These are phyloP conservation scores for Spheniscus mendiculus DNA, from an alignment of 2,113 vertebrate species.

Conservation along the genomic window DNA sequence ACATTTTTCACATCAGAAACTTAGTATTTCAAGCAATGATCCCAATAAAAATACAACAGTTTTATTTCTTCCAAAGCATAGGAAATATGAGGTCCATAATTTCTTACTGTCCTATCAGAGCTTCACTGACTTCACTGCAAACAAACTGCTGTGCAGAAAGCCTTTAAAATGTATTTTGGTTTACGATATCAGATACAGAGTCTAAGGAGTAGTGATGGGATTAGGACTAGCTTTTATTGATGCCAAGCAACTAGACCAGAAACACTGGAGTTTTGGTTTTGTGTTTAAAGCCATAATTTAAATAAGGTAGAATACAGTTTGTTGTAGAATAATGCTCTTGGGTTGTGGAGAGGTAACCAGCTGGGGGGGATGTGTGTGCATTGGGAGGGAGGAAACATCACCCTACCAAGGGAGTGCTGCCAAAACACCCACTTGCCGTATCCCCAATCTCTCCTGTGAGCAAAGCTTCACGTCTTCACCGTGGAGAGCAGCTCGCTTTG, in stretches of 20 bases:
- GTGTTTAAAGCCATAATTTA: background rate
- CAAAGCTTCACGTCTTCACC: background rate
- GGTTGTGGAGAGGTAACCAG: background rate
- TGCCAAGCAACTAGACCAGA: background rate
- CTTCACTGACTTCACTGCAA: background rate
- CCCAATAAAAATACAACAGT: background rate
- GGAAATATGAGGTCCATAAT: background rate
- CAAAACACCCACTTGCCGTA: background rate
- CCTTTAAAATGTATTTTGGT: background rate
- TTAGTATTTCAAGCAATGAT: background rate
- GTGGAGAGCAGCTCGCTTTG: background rate
- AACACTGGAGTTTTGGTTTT: background rate
- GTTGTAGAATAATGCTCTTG: rapidly evolving
- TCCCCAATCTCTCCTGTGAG: background rate
- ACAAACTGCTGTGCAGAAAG: background rate
- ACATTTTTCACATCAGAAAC: constrained; percentile 20
- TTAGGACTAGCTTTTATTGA: background rate
- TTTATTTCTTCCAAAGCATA: constrained; percentile 35
- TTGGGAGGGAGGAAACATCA: background rate
- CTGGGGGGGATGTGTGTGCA: background rate
- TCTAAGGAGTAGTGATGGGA: background rate
- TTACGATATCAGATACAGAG: background rate
- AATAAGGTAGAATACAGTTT: background rate
- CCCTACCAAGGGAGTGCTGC: rapidly evolving
- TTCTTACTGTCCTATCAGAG: constrained; percentile 5